These are phyloP conservation scores for Dasyurus viverrinus DNA, from an alignment of 2,113 vertebrate species.

Conservation along the genomic window DNA sequence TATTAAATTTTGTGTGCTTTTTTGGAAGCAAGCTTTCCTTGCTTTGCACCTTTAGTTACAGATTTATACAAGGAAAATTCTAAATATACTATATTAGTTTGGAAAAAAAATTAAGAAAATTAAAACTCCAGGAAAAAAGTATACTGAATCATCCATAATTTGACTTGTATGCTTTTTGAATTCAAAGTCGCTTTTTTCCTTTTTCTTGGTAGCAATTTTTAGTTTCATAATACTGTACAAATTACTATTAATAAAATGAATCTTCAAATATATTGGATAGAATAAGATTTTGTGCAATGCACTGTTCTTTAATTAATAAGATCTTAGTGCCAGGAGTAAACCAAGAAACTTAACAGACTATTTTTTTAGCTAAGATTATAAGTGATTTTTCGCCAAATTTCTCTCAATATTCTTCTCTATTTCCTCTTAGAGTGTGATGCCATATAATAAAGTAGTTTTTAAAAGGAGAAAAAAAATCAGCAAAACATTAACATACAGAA, in stretches of 20 bases:
- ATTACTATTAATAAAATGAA: conserved; percentile 7
- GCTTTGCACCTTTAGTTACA: not conserved
- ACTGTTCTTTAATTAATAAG: no score
- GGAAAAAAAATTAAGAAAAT: not conserved
- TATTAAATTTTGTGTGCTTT: no score
- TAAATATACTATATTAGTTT: not conserved
- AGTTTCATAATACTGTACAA: conserved; percentile 44
- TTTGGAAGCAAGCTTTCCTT: no score
- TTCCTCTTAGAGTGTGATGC: not conserved
- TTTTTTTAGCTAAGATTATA: not conserved
- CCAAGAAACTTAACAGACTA: not conserved
- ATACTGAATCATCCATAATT: conserved; percentile 48
- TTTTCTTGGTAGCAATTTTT: conserved; percentile 53
- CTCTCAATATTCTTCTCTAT: not conserved
- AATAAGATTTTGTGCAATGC: not conserved
- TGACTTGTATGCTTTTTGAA: conserved; percentile 48
- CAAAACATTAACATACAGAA: not conserved
- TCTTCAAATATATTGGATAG: not conserved
- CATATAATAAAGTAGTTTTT: not conserved
- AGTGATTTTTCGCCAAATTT: not conserved
- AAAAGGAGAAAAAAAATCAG: not conserved
- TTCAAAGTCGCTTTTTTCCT: conserved; percentile 31
- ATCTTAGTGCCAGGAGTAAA: not conserved
- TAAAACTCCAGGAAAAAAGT: not conserved
- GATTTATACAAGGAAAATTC: not conserved